A percentile compares a stretch with the other conserved stretches of the same genome.
These are phyloP conservation scores for Drosophila silvestris DNA, from an alignment of 2,888 invertebrate species.

Conservation along the genomic window DNA sequence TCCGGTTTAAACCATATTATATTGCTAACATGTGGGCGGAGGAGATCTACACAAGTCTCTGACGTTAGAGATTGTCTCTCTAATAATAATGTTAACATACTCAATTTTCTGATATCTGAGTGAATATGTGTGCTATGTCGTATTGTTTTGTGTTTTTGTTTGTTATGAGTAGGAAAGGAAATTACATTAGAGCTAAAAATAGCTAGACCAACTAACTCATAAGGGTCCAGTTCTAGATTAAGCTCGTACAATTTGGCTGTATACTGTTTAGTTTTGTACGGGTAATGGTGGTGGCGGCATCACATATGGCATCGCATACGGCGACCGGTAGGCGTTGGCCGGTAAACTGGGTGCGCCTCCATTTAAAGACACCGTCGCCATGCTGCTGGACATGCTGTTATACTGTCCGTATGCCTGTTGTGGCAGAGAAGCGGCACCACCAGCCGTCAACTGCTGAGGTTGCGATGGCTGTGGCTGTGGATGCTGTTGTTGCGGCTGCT, in stretches of 20 bases:
- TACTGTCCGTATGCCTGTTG: conserved; percentile 66
- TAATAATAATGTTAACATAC: conserved; percentile 30
- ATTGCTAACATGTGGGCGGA: conserved; percentile 74
- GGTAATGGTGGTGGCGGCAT: conserved; percentile 85
- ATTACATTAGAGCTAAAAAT: conserved; percentile 63
- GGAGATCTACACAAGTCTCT: conserved; percentile 70
- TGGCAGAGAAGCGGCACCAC: conserved; percentile 38
- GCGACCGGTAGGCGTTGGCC: conserved; percentile 67
- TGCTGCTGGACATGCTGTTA: conserved; percentile 67
- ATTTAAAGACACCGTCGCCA: conserved; percentile 66
- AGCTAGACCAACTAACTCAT: conserved; percentile 50
- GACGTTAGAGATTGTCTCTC: conserved; percentile 24
- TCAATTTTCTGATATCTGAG: conserved; percentile 31
- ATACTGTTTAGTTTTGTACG: conserved; percentile 83
- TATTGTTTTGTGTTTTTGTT: conserved; percentile 29
- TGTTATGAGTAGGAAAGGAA: conserved; percentile 54
- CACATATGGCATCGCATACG: conserved; percentile 83
- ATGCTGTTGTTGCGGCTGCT: conserved; percentile 51
- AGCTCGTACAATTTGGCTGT: conserved; percentile 61
- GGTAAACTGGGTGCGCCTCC: conserved; percentile 60
- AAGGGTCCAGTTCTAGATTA: conserved; percentile 45
- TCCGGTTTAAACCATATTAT: conserved; percentile 78
- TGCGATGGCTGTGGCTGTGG: conserved; percentile 35
- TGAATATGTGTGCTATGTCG: conserved; percentile 14
- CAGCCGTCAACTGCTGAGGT: conserved; percentile 51